Percentiles rank a stretch among this genome's conserved stretches.
Conservation (phyloP, 2,113 vertebrate species). For the Terrapene triunguis region DNA sequence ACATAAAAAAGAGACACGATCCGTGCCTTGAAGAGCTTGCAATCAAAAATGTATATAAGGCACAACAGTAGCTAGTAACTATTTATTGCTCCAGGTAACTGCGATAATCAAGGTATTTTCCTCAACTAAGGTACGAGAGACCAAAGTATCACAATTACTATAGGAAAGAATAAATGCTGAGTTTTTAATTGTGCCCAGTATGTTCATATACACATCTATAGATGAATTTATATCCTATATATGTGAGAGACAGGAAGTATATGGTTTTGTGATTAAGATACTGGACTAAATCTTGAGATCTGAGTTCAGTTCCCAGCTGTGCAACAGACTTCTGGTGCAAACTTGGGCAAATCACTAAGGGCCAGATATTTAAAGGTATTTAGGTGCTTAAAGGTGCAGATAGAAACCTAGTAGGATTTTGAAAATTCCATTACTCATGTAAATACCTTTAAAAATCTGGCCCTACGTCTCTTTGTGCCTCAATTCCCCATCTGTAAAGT, state of each 20-base stretch:
- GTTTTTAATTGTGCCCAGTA: not conserved
- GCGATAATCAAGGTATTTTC: slow-evolving; percentile 49
- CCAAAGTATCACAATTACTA: not conserved
- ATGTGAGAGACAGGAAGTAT: not conserved
- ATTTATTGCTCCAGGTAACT: slow-evolving; percentile 50
- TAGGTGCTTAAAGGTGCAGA: not conserved
- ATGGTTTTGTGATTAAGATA: not conserved
- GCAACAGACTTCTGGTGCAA: slow-evolving; percentile 15
- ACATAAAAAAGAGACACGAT: not conserved
- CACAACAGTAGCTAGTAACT: slow-evolving; percentile 52
- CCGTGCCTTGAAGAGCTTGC: slow-evolving; percentile 27
- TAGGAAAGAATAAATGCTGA: not conserved
- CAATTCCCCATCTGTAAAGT: not conserved
- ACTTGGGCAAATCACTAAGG: not conserved
- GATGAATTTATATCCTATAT: not conserved
- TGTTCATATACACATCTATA: not conserved
- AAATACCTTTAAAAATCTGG: not conserved
- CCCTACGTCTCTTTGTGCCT: not conserved
- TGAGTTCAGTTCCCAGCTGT: not conserved
- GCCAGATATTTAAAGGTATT: not conserved
- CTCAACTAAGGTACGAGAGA: slow-evolving; percentile 22
- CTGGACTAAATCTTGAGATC: not conserved
- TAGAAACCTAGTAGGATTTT: not conserved
- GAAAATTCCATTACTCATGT: not conserved
- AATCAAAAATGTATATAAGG: slow-evolving; percentile 38